Percentiles rank a stretch among this genome's conserved stretches.
These are phyloP conservation scores for Orchesella cincta DNA, from an alignment of 1,140 invertebrate genomes.

Conservation along the genomic window DNA sequence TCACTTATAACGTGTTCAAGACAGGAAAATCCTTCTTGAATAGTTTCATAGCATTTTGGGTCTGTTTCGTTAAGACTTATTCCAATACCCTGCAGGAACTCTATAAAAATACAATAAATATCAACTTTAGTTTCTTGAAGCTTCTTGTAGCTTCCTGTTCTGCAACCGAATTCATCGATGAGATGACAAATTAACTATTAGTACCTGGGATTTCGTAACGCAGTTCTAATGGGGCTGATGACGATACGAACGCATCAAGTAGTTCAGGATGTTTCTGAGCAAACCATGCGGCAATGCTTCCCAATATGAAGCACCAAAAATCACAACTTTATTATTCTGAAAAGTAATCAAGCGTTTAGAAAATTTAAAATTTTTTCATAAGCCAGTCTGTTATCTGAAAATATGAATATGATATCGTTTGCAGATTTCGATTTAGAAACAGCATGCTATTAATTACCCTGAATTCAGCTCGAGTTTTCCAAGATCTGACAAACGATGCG, in stretches of 20 bases:
- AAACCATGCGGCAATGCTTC: constrained; percentile 4
- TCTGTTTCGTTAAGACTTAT: neutral
- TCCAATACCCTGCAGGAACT: constrained; percentile 14
- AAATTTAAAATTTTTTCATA: neutral
- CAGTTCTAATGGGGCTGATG: constrained; percentile 7
- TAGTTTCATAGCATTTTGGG: constrained; percentile 16
- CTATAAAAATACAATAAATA: neutral
- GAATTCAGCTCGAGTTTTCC: neutral
- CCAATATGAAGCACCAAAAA: constrained; percentile 6
- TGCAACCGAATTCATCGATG: neutral
- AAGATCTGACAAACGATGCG: neutral
- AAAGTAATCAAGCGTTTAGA: neutral
- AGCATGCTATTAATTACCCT: neutral
- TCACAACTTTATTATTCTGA: neutral
- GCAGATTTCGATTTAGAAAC: too few relatives aligned
- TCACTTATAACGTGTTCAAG: neutral
- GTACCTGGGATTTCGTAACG: constrained; percentile 28
- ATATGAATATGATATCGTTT: too few relatives aligned
- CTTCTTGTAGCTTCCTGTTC: neutral
- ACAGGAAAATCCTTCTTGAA: neutral
- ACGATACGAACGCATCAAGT: neutral
- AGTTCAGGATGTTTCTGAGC: constrained; percentile 19
- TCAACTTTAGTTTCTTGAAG: neutral
- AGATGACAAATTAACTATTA: neutral
- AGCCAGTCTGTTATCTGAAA: too few relatives aligned